Conservation (phyloP, 2,888 invertebrate genomes). For the Ethmia dodecea region DNA sequence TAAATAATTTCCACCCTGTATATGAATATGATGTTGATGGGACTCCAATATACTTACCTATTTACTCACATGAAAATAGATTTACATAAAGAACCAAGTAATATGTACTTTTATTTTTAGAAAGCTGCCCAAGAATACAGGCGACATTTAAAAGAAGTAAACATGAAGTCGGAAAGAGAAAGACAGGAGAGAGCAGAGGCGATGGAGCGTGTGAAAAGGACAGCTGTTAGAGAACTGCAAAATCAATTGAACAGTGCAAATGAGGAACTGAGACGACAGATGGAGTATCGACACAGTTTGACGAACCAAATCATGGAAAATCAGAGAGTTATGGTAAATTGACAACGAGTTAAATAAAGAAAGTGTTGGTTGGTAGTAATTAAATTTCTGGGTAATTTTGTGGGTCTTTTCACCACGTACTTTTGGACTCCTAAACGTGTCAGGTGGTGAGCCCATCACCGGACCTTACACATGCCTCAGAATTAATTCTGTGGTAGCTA, state of each 20-base stretch:
- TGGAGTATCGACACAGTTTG: slow-evolving; percentile 50
- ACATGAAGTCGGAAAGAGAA: slow-evolving; percentile 33
- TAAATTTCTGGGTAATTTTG: too few relatives aligned
- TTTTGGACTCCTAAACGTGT: too few relatives aligned
- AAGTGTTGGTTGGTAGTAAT: too few relatives aligned
- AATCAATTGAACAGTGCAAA: slow-evolving; percentile 42
- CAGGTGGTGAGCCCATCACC: too few relatives aligned
- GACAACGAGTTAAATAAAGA: background rate
- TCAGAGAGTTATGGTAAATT: slow-evolving; percentile 44
- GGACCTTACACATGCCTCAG: too few relatives aligned
- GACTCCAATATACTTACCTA: too few relatives aligned
- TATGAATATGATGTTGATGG: too few relatives aligned
- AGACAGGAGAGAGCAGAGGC: slow-evolving; percentile 33
- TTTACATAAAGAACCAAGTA: background rate
- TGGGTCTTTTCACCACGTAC: too few relatives aligned
- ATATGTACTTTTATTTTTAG: slow-evolving; percentile 26
- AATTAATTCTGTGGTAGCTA: too few relatives aligned
- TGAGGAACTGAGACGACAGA: slow-evolving; percentile 45
- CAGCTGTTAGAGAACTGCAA: slow-evolving; percentile 42
- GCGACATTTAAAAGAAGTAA: slow-evolving; percentile 37
- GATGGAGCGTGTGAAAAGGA: slow-evolving; percentile 48
- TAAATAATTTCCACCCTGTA: too few relatives aligned
- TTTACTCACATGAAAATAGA: too few relatives aligned
- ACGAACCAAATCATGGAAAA: slow-evolving; percentile 49
- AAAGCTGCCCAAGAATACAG: slow-evolving; percentile 51